Base-by-base conservation (phyloP, 2,113 vertebrate species). In the human region DNA sequence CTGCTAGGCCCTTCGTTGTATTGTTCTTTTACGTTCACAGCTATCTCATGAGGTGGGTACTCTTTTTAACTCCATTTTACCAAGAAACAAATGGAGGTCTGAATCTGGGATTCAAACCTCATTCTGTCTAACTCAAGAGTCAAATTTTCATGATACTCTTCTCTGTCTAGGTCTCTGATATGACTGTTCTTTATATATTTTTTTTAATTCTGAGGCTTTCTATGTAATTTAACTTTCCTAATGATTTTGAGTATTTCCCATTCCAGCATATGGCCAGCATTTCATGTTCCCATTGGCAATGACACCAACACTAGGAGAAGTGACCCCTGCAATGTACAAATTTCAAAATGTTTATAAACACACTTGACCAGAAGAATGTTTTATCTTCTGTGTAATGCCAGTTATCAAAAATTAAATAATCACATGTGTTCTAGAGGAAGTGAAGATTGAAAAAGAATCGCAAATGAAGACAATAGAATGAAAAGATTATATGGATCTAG, bases 381-480 rank as follows among this genome's bases (percentile, higher is more conserved):
- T 35, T 96, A 17, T 66, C 45, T 89, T 84, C 66, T 81, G 1
- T 82, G 38, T 66, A 92, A 35, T 57, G 18, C 61, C 43, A 80
- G 27, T 80, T 87, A 83, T 25, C 70, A 93, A 97, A 87, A 32
- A 68, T 91, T 59, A 93, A 96, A 72, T 81, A 92, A 81, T 87
- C 68, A 48, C 11, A 5, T 92, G 52, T 22, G 40, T 97, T 88
- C 59, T 32, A 78, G 80, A 50, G 92, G 76, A 82, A 81, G 16
- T n/a, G 0, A 43, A 78, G 50, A 40, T 64, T 87, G 55, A 45
- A 55, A 94, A 92, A 75, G 35, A 94, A 95, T 93, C 38, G 30
- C 68, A 93, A 94, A 45, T 45, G 48, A 91, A 70, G 59, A 80
- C 45, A 86, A 83, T 72, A 82, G 52, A 90, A 95, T 52, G 61